Base-by-base conservation (phyloP, 2,888 invertebrate species). In the Eupithecia abbreviata region DNA sequence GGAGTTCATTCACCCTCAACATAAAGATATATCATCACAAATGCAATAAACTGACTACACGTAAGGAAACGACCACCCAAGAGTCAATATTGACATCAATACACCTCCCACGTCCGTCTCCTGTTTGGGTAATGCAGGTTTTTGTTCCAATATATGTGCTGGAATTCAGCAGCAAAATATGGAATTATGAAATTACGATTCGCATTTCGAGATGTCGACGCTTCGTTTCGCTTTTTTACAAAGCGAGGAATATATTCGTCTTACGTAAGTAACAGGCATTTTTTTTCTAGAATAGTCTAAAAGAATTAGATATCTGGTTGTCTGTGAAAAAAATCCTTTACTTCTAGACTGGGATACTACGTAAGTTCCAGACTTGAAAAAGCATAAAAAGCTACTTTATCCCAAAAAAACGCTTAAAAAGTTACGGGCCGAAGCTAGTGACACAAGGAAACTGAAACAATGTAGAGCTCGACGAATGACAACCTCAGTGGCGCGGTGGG, bases 161-260 rank as follows among this genome's bases (percentile, higher is more conserved):
- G n/a, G n/a, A 66, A 71, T 58, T 71, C 43, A 71, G 68, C 71
- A 74, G 76, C 74, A 67, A 76, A 77, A 80, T 62, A 75, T 75
- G 75, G 80, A 81, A 76, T 81, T 81, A 79, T 75, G 71, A 76
- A 79, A 80, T 75, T 75, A 73, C 74, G 69, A 74, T 73, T 62
- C 51, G 74, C 73, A 78, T 77, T 75, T 55, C 72, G 55, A 72
- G 43, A 66, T 73, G 30, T n/a, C 45, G 65, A 49, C 41, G 65
- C 5, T 62, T 74, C 45, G 9, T 68, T 68, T 10, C n/a, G 66
- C 15, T 42, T 62, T 30, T 18, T 62, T 43, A 72, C 55, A 30
- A 41, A 65, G 65, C 0, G 12, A 30, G 15, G 41, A 15, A 65
- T 5, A 65, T 66, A 41, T 66, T 66, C 15, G 6, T 58, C 18